A percentile compares a stretch with the other conserved stretches of the same genome.
Conservation (phyloP, 2,113 vertebrate species). For the Bos taurus region ARS-UCD2.0 NC_037333.1:25915501-25916000, state of each 20-base stretch:
- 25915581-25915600: slow-evolving; percentile 1
- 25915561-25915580: background rate
- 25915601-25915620: background rate
- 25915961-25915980: background rate
- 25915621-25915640: background rate
- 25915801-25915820: slow-evolving; percentile 4
- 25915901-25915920: background rate
- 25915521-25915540: background rate
- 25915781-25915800: slow-evolving; percentile 16
- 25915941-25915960: background rate
- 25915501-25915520: background rate
- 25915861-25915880: background rate
- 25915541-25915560: background rate
- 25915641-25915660: background rate
- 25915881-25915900: slow-evolving; percentile 10
- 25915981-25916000: background rate
- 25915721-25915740: background rate
- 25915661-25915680: background rate
- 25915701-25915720: background rate
- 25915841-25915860: slow-evolving; percentile 24
- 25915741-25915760: background rate
- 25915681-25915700: background rate
- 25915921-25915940: background rate
- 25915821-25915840: background rate
- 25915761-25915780: background rate